Conservation (phyloP, 2,797 vertebrate genomes). For the Neostethus bicornis region DNA sequence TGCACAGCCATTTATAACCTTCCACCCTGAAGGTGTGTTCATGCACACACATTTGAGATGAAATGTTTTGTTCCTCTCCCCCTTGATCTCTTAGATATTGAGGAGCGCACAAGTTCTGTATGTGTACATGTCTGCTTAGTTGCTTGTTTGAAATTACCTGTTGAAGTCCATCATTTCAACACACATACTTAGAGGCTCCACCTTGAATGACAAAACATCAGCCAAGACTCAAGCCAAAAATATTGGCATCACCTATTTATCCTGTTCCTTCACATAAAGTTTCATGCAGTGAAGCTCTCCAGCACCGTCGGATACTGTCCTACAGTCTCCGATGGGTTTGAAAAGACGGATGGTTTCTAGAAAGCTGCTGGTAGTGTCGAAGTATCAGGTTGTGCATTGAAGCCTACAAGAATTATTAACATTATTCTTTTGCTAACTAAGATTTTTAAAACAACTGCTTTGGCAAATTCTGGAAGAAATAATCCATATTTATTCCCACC, state of each 20-base stretch:
- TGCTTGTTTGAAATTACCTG: conserved; percentile 35
- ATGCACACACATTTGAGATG: neutral
- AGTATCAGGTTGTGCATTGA: conserved; percentile 10
- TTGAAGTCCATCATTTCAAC: conserved; percentile 13
- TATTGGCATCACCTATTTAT: conserved; percentile 28
- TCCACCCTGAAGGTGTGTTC: conserved; percentile 21
- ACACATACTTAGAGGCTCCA: conserved; percentile 19
- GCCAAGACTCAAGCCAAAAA: conserved; percentile 48
- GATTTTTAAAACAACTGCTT: conserved; percentile 19
- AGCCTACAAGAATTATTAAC: conserved; percentile 20
- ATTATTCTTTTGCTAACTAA: conserved; percentile 12
- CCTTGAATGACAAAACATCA: conserved; percentile 40
- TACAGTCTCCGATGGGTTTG: conserved; percentile 48
- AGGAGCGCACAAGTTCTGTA: conserved; percentile 13
- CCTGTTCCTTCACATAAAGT: conserved; percentile 14
- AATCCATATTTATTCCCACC: conserved; percentile 7
- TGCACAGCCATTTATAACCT: conserved; percentile 37
- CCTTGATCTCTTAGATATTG: conserved; percentile 6
- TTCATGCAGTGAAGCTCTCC: conserved; percentile 30
- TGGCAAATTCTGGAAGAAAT: conserved; percentile 19
- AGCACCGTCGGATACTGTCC: conserved; percentile 57
- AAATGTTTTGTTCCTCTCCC: neutral
- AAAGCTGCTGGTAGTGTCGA: conserved; percentile 23
- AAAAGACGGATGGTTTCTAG: conserved; percentile 59
- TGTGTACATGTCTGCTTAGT: conserved; percentile 14